A percentile compares a stretch with the other conserved stretches of the same genome.
Evolutionary conservation across 1,140 invertebrate species (phyloP).

Genomic region (Babylonia areolata): DNA sequence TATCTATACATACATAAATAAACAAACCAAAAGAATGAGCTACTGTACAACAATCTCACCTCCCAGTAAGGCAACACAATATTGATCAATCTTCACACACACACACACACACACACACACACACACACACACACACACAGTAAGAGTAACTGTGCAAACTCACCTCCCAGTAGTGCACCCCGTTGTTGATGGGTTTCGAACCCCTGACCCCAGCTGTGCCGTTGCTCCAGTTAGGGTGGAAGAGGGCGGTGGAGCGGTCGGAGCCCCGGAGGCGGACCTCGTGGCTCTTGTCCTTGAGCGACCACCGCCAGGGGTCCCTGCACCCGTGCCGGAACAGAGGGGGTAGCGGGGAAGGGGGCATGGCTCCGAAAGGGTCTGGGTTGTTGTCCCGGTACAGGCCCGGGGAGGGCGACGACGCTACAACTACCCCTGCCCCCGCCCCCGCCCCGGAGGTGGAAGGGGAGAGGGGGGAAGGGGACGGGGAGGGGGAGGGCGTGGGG

Average conservation of each 20-base stretch:
- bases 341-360: constrained; percentile 16
- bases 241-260: constrained; percentile 76
- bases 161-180: constrained; percentile 83
- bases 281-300: constrained; percentile 80
- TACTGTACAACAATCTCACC: too few relatives aligned
- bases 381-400: constrained; percentile 36
- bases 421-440: too few relatives aligned
- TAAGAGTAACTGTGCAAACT: not conserved
- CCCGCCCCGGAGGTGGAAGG: not conserved
- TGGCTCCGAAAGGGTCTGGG: not conserved
- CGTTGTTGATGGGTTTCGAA: constrained; percentile 80
- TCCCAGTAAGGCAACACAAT: too few relatives aligned
- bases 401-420: not conserved
- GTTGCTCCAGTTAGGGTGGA: constrained; percentile 87
- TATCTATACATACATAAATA: too few relatives aligned
- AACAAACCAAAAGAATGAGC: too few relatives aligned
- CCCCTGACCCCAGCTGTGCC: constrained; percentile 84
- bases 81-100: too few relatives aligned
- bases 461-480: not conserved
- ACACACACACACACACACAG: too few relatives aligned
- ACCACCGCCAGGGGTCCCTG: constrained; percentile 84
- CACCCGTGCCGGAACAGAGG: constrained; percentile 73
- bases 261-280: constrained; percentile 81
- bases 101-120: too few relatives aligned
- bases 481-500: not conserved